A percentile compares a stretch with the other conserved stretches of the same genome.
Conservation (phyloP, 2,888 invertebrate species). For the Nomada fabriciana region DNA sequence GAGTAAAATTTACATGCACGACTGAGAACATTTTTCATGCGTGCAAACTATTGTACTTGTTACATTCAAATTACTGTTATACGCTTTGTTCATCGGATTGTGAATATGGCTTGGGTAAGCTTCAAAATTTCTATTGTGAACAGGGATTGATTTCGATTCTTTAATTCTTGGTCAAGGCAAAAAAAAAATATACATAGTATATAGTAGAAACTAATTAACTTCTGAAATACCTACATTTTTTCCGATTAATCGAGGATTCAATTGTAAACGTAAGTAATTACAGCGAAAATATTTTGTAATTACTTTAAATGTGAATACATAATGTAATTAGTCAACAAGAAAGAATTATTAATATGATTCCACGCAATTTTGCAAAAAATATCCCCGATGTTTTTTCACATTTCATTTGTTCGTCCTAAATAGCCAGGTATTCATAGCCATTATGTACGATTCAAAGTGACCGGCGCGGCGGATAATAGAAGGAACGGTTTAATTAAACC, state of each 20-base stretch:
- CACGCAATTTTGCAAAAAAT: neutral
- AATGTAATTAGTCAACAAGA: neutral
- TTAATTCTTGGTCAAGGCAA: too few species aligned
- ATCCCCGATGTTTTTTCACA: constrained; percentile 15
- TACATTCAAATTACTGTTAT: constrained; percentile 5
- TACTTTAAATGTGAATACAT: too few species aligned
- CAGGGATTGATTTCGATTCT: neutral
- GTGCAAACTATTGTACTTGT: neutral
- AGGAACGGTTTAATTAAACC: constrained; percentile 32
- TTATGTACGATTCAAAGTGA: constrained; percentile 16
- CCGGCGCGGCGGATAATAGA: constrained; percentile 10
- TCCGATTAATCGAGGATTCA: too few species aligned
- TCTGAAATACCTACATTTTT: too few species aligned
- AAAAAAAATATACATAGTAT: too few species aligned
- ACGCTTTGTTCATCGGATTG: neutral
- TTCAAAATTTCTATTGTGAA: neutral
- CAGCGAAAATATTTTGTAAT: neutral
- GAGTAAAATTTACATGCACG: neutral
- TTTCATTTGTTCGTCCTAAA: neutral
- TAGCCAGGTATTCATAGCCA: neutral
- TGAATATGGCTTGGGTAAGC: neutral
- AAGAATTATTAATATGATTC: neutral
- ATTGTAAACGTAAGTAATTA: too few species aligned
- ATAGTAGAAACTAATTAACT: too few species aligned
- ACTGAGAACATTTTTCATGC: neutral